Evolutionary conservation across 2,113 vertebrate genomes (phyloP).

Genomic region (Leucoraja erinaceus): DNA sequence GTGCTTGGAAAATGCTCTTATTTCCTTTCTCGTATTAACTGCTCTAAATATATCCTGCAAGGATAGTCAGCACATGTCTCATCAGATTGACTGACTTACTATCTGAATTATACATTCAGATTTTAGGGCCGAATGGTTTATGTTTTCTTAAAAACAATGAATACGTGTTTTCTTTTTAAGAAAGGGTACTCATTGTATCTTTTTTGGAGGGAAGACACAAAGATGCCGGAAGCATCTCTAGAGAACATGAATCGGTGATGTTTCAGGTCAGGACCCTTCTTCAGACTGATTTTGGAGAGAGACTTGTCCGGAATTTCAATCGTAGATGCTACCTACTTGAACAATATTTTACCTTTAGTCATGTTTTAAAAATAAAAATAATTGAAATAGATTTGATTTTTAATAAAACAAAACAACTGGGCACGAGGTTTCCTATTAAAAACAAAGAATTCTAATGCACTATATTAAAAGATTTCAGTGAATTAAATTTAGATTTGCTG

Average conservation of each 20-base stretch:
- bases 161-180: not conserved
- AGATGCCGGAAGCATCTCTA: no score
- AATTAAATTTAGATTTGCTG: conserved; percentile 81
- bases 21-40: conserved; percentile 12
- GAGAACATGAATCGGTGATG: no score
- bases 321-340: not conserved
- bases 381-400: not conserved
- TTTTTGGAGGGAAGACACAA: not conserved
- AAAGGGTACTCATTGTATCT: not conserved
- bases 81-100: conserved; percentile 10
- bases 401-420: not conserved
- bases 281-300: not conserved
- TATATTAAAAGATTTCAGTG: conserved; percentile 49
- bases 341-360: not conserved
- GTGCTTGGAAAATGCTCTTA: not conserved
- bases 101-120: not conserved
- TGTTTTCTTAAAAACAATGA: conserved; percentile 29
- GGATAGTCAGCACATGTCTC: conserved; percentile 14
- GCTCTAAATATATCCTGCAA: not conserved
- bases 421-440: not conserved
- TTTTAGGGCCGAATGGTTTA: not conserved
- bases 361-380: not conserved
- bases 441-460: not conserved
- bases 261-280: no score
- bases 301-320: not conserved